These are phyloP conservation scores for Protaetia brevitarsis DNA, from an alignment of 1,140 invertebrate genomes.

Conservation along the genomic window DNA sequence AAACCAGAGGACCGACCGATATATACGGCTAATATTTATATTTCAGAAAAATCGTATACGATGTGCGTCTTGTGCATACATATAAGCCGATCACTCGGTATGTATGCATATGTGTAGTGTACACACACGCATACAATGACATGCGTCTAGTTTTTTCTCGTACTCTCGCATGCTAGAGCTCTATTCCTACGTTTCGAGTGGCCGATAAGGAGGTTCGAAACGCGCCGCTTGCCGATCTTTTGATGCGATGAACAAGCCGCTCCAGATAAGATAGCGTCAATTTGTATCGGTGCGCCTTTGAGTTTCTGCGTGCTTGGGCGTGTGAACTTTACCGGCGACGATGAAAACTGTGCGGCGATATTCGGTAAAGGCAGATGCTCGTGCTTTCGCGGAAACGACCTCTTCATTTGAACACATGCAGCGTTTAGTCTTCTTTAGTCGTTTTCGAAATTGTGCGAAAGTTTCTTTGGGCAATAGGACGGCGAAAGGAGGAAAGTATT, in stretches of 20 bases:
- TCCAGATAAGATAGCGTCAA: conserved; percentile 10
- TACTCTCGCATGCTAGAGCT: too few species aligned
- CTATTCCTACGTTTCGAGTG: neutral
- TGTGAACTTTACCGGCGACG: neutral
- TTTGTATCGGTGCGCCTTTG: conserved; percentile 8
- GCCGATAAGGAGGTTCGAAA: conserved; percentile 15
- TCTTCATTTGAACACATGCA: neutral
- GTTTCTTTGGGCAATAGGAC: too few species aligned
- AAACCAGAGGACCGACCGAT: neutral
- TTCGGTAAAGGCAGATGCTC: neutral
- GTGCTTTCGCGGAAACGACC: neutral
- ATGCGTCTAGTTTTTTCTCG: neutral
- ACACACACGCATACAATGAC: neutral
- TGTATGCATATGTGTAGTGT: neutral
- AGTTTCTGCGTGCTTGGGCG: neutral
- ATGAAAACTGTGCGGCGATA: neutral
- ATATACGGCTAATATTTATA: neutral
- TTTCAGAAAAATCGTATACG: conserved; percentile 1
- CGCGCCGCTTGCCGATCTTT: conserved; percentile 10
- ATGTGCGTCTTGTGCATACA: too few species aligned
- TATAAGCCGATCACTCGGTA: too few species aligned
- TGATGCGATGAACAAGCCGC: conserved; percentile 16
- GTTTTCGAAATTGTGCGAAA: too few species aligned
- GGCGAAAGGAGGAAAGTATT: too few species aligned
- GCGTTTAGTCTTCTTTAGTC: too few species aligned